Percentiles rank a stretch among this genome's conserved stretches.
Conservation (phyloP, 2,113 vertebrate species). For the Oceanites oceanicus region DNA sequence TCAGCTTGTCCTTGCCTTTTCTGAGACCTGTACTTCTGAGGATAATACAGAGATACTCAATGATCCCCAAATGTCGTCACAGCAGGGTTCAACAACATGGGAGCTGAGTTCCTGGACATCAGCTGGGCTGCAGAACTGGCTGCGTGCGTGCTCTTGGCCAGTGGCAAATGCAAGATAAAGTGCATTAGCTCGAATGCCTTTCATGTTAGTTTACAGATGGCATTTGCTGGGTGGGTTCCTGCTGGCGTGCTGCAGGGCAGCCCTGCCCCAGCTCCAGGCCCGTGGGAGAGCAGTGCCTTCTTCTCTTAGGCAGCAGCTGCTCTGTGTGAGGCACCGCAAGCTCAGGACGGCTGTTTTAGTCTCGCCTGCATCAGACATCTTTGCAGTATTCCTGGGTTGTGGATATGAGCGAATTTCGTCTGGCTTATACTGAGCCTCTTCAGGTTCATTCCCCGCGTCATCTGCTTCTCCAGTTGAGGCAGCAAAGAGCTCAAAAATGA, state of each 20-base stretch:
- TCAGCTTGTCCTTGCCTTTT: background rate
- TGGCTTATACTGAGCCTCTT: background rate
- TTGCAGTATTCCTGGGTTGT: background rate
- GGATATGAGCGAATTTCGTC: background rate
- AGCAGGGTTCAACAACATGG: background rate
- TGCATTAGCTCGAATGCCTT: fast-evolving
- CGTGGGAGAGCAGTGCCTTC: background rate
- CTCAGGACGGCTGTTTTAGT: background rate
- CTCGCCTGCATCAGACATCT: background rate
- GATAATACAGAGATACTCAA: background rate
- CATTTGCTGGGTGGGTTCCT: background rate
- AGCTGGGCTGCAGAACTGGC: background rate
- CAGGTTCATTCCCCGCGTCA: background rate
- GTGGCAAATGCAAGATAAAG: background rate
- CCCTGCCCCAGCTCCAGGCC: background rate
- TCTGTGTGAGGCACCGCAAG: background rate
- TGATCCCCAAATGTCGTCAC: background rate
- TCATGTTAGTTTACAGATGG: fast-evolving
- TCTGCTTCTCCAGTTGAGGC: background rate
- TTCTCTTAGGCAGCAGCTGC: background rate
- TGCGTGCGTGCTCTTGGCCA: fast-evolving
- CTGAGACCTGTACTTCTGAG: background rate
- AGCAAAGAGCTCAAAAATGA: background rate
- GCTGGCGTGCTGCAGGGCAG: background rate
- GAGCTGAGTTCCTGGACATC: background rate